phyloP scores from a whole-genome alignment of 2,888 invertebrate genomes.

The Drosophila meridionalis region DNA sequence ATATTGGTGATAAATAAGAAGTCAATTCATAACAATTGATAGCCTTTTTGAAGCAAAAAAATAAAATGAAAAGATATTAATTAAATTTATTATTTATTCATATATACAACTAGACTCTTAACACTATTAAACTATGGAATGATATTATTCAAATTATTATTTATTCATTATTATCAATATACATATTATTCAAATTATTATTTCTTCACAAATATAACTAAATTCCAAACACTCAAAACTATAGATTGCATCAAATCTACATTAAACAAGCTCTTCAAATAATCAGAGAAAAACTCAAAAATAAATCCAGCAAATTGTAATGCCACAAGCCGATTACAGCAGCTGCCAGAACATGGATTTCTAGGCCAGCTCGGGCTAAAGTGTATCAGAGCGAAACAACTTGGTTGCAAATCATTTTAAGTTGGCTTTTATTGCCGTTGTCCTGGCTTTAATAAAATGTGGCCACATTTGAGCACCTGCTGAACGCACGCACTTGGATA shows the following conservation, averaged over 20 bases:
- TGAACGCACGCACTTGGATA: slow-evolving; percentile 27
- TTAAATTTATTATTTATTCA: no score
- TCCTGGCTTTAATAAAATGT: slow-evolving; percentile 32
- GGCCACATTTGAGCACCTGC: slow-evolving; percentile 51
- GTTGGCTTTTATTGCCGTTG: slow-evolving; percentile 49
- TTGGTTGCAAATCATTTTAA: slow-evolving; percentile 60
- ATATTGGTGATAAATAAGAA: no score
- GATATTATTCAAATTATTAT: no score
- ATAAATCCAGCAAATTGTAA: neutral
- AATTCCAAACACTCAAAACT: no score
- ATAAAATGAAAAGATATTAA: no score
- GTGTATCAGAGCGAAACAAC: slow-evolving; percentile 47
- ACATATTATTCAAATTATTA: no score
- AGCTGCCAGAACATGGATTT: neutral
- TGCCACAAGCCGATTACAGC: neutral
- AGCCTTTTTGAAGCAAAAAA: no score
- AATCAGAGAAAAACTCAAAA: neutral
- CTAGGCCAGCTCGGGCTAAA: slow-evolving; percentile 15
- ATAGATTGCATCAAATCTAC: neutral
- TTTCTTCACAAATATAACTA: no score
- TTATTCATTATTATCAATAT: no score
- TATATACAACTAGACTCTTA: no score
- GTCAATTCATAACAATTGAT: no score
- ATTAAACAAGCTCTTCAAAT: neutral
- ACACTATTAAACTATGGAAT: no score